A percentile compares a stretch with the other conserved stretches of the same genome.
These are phyloP conservation scores for Vombatus ursinus DNA, from an alignment of 2,113 vertebrate genomes.

Conservation along the genomic window DNA sequence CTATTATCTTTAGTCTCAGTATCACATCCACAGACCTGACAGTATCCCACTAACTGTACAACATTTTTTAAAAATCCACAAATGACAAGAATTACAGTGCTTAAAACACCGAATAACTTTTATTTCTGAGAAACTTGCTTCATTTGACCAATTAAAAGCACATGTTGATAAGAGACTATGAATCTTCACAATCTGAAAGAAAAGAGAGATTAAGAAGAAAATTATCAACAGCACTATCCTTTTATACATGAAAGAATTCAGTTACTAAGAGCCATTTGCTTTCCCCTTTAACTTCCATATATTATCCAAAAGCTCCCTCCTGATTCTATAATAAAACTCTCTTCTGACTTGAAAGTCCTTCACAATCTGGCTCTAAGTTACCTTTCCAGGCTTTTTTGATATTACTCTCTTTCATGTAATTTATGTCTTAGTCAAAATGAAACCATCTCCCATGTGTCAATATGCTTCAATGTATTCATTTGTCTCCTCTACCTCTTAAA, in stretches of 20 bases:
- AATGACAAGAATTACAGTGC: neutral
- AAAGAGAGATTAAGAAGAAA: neutral
- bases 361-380: neutral
- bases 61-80: neutral
- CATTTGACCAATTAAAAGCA: slow-evolving; percentile 31
- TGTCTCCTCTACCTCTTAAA: neutral
- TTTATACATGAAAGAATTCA: neutral
- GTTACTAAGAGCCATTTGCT: neutral
- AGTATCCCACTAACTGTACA: neutral
- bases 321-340: neutral
- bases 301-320: neutral
- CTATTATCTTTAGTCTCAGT: neutral
- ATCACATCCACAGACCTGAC: neutral
- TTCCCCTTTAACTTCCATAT: slow-evolving; percentile 1
- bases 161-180: neutral
- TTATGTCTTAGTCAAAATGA: neutral
- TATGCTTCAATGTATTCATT: neutral
- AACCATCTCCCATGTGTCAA: neutral
- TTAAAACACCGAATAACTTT: neutral
- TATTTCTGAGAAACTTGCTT: neutral
- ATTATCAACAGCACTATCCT: neutral
- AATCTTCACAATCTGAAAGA: neutral
- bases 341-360: neutral
- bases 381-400: neutral
- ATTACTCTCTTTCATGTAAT: neutral